phyloP scores from a whole-genome alignment of 2,888 invertebrate genomes.

The Monochamus alternatus region DNA sequence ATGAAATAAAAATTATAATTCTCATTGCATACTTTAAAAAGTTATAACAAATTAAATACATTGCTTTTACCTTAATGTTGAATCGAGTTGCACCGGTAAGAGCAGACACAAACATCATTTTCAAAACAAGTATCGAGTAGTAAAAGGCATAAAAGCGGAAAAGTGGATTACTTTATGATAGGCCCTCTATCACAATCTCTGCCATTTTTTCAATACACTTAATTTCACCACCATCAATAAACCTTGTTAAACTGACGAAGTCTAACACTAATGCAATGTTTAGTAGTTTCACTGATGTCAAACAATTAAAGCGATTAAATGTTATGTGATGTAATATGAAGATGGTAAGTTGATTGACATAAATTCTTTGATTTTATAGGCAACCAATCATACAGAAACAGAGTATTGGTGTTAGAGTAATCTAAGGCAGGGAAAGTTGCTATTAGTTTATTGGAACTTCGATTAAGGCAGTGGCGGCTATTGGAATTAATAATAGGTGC shows the following conservation, averaged over 20 bases:
- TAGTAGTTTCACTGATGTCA: background rate
- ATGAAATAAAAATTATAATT: too few relatives aligned
- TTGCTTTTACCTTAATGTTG: conserved; percentile 55
- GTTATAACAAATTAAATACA: too few relatives aligned
- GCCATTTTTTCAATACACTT: conserved; percentile 32
- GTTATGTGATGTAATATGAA: too few relatives aligned
- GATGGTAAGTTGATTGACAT: too few relatives aligned
- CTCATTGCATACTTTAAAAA: too few relatives aligned
- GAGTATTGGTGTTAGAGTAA: background rate
- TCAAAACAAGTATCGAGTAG: conserved; percentile 64
- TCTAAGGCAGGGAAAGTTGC: background rate
- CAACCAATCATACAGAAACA: background rate
- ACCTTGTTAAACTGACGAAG: background rate
- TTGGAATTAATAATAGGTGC: too few relatives aligned
- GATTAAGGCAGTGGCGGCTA: too few relatives aligned
- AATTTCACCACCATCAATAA: background rate
- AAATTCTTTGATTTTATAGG: background rate
- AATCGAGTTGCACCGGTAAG: conserved; percentile 66
- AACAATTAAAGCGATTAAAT: too few relatives aligned
- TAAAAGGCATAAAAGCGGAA: conserved; percentile 66
- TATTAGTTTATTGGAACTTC: too few relatives aligned
- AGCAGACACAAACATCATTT: conserved; percentile 67
- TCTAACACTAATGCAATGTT: background rate
- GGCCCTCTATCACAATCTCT: conserved; percentile 24
- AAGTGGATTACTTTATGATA: conserved; percentile 64